Conservation (phyloP, 1,140 invertebrate species). For the Philaenus spumarius region DNA sequence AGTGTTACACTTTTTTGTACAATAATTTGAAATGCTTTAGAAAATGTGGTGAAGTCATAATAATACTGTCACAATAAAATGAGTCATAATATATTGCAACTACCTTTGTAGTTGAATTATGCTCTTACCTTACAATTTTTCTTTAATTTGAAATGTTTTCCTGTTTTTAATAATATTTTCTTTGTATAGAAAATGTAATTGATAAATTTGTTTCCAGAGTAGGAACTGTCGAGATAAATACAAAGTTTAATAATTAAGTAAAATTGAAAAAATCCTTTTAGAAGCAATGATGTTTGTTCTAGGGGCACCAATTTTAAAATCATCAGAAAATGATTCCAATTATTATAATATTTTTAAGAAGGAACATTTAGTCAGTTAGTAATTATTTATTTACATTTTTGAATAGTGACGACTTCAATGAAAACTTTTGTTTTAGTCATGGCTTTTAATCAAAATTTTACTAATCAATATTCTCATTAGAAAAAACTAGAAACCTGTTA, state of each 20-base stretch:
- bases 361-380: too few relatives aligned
- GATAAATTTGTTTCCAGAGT: neutral
- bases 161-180: neutral
- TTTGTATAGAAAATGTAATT: neutral
- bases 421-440: too few relatives aligned
- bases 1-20: neutral
- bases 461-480: too few relatives aligned
- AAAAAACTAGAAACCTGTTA: too few relatives aligned
- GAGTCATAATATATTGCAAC: neutral
- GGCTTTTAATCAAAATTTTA: too few relatives aligned
- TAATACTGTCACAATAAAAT: neutral
- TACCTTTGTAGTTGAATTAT: neutral
- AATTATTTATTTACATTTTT: too few relatives aligned
- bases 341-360: too few relatives aligned
- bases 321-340: too few relatives aligned
- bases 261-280: neutral
- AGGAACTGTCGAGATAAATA: neutral
- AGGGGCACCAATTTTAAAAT: too few relatives aligned
- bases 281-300: conserved; percentile 13
- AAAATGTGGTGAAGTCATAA: neutral
- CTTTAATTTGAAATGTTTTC: neutral
- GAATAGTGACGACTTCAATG: too few relatives aligned
- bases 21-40: neutral
- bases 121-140: neutral
- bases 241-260: neutral